Percentiles rank a stretch among this genome's conserved stretches.
Conservation (phyloP, 2,113 vertebrate genomes). For the Mohoua ochrocephala region DNA sequence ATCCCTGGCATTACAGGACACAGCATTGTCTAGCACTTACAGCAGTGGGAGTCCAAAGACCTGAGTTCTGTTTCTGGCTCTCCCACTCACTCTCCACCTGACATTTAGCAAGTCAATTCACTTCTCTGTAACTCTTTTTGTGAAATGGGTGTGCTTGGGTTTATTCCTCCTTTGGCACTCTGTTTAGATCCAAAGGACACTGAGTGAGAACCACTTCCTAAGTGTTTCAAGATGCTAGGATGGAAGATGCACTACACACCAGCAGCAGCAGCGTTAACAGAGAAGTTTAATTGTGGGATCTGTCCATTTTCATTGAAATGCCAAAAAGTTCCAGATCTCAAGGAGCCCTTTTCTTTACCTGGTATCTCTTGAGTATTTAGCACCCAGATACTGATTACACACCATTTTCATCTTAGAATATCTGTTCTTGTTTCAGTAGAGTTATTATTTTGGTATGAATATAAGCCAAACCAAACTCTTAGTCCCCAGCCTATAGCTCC, state of each 20-base stretch:
- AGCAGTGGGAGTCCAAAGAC: neutral
- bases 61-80: neutral
- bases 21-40: neutral
- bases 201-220: neutral
- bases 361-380: neutral
- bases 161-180: neutral
- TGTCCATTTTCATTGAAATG: neutral
- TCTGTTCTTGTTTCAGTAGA: neutral
- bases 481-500: neutral
- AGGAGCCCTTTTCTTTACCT: neutral
- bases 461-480: neutral
- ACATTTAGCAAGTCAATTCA: constrained; percentile 1
- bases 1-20: neutral
- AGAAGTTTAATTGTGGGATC: neutral
- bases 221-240: neutral
- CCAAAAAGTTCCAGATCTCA: neutral
- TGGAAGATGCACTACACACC: neutral
- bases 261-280: neutral
- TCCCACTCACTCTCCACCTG: neutral
- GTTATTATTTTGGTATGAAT: neutral
- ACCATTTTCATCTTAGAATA: neutral
- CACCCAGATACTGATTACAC: neutral
- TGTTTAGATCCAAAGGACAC: neutral
- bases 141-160: neutral
- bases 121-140: neutral